A percentile compares a stretch with the other conserved stretches of the same genome.
Evolutionary conservation across 2,113 vertebrate genomes (phyloP).

Genomic region (Thunnus maccoyii): DNA sequence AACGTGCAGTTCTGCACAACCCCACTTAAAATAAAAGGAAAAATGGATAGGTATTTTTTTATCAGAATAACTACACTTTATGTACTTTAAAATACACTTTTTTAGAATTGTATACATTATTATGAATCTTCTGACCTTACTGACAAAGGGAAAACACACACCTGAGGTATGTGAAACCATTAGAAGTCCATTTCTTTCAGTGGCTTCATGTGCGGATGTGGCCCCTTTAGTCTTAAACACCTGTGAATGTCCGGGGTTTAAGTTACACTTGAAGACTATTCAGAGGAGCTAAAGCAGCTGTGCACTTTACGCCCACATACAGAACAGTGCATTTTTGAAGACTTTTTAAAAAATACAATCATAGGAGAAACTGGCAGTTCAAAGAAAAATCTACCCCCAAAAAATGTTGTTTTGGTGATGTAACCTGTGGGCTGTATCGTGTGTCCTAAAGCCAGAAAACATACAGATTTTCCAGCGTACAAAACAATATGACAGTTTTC

Average conservation of each 20-base stretch:
- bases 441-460: too few species aligned
- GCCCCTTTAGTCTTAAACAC: conserved; percentile 5
- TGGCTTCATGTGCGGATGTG: conserved; percentile 2
- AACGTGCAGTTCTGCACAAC: neutral
- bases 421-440: too few species aligned
- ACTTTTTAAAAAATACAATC: neutral
- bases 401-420: neutral
- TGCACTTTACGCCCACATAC: neutral
- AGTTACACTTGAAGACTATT: conserved; percentile 11
- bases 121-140: neutral
- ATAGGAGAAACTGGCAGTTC: neutral
- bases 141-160: too few species aligned
- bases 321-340: neutral
- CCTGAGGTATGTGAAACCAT: conserved; percentile 22
- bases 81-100: too few species aligned
- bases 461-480: neutral
- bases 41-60: neutral
- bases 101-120: too few species aligned
- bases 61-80: too few species aligned
- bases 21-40: neutral
- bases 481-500: too few species aligned
- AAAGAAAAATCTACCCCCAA: neutral
- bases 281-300: conserved; percentile 23
- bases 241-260: neutral
- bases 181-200: conserved; percentile 4